phyloP scores from a whole-genome alignment of 2,888 invertebrate species.

The Rhagonycha fulva region DNA sequence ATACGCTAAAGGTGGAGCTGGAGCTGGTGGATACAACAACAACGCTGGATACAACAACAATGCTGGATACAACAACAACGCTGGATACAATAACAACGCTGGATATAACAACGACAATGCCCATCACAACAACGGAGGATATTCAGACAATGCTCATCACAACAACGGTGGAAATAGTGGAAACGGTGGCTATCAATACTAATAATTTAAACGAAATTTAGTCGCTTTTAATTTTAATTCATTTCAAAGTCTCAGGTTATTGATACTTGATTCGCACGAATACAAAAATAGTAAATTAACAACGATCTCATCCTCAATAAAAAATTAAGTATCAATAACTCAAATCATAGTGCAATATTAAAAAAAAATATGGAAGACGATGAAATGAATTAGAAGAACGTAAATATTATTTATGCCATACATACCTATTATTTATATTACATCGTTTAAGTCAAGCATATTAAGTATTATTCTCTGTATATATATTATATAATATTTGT shows the following conservation, averaged over 20 bases:
- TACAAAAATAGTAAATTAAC: not conserved
- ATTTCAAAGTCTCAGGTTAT: not conserved
- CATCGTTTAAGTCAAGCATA: not conserved
- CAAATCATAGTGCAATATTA: not conserved
- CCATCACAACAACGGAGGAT: no score
- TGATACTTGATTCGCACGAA: not conserved
- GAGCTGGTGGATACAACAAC: constrained; percentile 41
- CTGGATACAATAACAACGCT: no score
- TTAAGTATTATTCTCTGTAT: not conserved
- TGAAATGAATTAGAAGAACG: not conserved
- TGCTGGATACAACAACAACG: constrained; percentile 23
- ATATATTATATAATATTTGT: not conserved
- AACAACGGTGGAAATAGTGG: not conserved
- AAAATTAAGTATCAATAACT: not conserved
- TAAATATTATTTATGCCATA: not conserved
- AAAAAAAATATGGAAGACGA: not conserved
- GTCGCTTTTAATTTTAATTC: not conserved
- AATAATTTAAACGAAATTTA: constrained; percentile 12
- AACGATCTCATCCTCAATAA: not conserved
- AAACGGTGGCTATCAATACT: not conserved
- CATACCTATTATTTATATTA: not conserved
- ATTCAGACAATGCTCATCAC: constrained; percentile 14
- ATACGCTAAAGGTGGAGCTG: constrained; percentile 35
- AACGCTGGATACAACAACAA: constrained; percentile 25
- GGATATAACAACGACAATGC: no score